Percentiles rank a stretch among this genome's conserved stretches.
phyloP scores from a whole-genome alignment of 2,888 invertebrate genomes.

The Scaptomyza tumidula region DNA sequence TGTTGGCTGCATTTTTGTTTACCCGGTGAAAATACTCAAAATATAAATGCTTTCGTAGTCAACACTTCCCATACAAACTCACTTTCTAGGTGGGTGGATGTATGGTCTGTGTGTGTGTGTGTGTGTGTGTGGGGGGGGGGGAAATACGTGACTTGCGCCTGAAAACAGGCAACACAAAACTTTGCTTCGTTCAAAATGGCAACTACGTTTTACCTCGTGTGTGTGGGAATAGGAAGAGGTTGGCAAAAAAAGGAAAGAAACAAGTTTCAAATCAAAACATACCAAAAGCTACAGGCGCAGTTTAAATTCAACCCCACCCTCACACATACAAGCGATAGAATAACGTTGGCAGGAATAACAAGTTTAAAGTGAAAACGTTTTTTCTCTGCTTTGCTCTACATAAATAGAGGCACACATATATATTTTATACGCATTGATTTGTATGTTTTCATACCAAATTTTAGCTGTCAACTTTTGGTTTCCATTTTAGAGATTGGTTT shows the following conservation, averaged over 20 bases:
- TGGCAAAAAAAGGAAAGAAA: constrained; percentile 3
- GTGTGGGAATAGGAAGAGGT: not conserved
- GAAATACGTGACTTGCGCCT: constrained; percentile 69
- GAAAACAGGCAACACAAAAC: constrained; percentile 67
- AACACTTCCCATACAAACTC: constrained; percentile 5
- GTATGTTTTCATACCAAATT: not conserved
- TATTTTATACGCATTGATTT: not conserved
- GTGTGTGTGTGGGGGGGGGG: not conserved
- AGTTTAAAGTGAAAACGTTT: constrained; percentile 21
- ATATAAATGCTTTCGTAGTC: constrained; percentile 66
- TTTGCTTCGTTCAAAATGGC: constrained; percentile 60
- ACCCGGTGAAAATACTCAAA: constrained; percentile 51
- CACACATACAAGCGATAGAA: constrained; percentile 24
- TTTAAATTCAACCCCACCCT: constrained; percentile 57
- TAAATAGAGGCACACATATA: constrained; percentile 3
- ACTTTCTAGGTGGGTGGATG: not conserved
- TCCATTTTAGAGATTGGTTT: constrained; percentile 20
- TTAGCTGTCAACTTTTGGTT: not conserved
- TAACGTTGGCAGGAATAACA: constrained; percentile 33
- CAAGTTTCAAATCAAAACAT: constrained; percentile 70
- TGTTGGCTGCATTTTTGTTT: constrained; percentile 69
- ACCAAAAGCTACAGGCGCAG: constrained; percentile 65
- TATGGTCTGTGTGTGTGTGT: not conserved
- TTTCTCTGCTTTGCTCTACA: constrained; percentile 33
- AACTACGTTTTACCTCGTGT: constrained; percentile 20